Evolutionary conservation across 2,888 invertebrate species (phyloP).

Genomic region (Ormyrus rosae): DNA sequence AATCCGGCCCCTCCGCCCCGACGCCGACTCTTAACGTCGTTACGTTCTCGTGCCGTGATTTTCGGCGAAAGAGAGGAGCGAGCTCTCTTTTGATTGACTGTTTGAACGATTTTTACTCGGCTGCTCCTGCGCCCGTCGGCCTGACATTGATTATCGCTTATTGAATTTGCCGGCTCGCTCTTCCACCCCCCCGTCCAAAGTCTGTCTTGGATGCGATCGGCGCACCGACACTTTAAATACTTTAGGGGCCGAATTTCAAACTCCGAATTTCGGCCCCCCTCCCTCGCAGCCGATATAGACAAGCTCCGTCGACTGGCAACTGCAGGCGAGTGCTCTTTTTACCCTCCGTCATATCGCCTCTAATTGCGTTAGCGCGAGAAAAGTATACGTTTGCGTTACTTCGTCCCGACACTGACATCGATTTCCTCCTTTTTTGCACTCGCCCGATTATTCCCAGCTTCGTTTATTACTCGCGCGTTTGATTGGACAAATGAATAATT

Average conservation of each 20-base stretch:
- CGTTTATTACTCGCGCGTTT: too few relatives aligned
- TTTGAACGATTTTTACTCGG: conserved; percentile 74
- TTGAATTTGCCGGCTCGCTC: conserved; percentile 69
- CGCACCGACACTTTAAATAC: conserved; percentile 54
- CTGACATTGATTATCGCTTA: conserved; percentile 75
- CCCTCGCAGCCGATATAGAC: conserved; percentile 20
- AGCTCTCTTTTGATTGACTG: conserved; percentile 72
- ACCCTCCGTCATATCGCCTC: conserved; percentile 49
- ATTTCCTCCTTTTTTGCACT: conserved; percentile 7
- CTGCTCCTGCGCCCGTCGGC: conserved; percentile 65
- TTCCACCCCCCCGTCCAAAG: conserved; percentile 61
- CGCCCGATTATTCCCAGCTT: neutral
- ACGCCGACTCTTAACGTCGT: conserved; percentile 64
- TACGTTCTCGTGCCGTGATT: conserved; percentile 50
- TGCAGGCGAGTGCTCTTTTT: conserved; percentile 32
- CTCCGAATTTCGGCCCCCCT: conserved; percentile 46
- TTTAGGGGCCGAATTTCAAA: conserved; percentile 56
- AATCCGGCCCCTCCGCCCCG: conserved; percentile 24
- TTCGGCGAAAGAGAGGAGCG: conserved; percentile 38
- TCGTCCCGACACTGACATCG: conserved; percentile 17
- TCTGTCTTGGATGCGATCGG: conserved; percentile 62
- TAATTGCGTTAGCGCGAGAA: conserved; percentile 53
- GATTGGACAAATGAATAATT: too few relatives aligned
- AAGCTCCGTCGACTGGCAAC: conserved; percentile 11
- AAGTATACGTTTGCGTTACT: conserved; percentile 43